Conservation (phyloP, 2,888 invertebrate species). For the Chrysolina haemoptera region DNA sequence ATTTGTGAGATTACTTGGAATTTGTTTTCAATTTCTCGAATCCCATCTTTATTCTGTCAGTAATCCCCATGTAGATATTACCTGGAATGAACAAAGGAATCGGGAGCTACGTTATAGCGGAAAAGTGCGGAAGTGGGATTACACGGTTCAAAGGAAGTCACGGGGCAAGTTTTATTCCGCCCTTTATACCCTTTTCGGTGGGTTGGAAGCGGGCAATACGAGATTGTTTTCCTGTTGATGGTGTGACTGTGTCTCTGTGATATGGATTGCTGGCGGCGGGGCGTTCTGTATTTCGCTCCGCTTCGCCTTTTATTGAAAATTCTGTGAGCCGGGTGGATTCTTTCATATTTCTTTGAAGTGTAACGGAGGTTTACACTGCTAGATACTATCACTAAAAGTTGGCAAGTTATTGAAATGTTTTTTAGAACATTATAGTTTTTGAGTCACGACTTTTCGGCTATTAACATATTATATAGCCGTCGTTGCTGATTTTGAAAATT, state of each 20-base stretch:
- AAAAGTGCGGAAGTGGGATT: constrained; percentile 6
- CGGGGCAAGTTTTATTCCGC: background rate
- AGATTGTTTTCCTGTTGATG: background rate
- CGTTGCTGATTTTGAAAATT: no score
- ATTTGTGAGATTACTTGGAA: background rate
- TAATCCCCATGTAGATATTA: background rate
- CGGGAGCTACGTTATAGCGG: background rate
- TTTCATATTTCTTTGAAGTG: background rate
- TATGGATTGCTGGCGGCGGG: background rate
- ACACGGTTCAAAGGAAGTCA: constrained; percentile 8
- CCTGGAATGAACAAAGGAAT: background rate
- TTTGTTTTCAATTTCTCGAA: background rate
- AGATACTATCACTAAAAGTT: no score
- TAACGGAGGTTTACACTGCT: background rate
- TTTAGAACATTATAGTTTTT: no score
- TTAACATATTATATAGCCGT: no score
- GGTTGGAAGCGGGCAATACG: background rate
- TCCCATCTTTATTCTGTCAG: background rate
- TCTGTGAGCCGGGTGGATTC: background rate
- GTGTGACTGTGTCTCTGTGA: constrained; percentile 7
- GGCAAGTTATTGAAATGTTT: no score
- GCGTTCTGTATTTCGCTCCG: background rate
- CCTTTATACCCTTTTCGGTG: background rate
- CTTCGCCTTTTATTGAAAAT: background rate
- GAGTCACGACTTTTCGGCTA: no score